Evolutionary conservation across 1,140 invertebrate species (phyloP).

Genomic region (Drosophila pectinifera): DNA sequence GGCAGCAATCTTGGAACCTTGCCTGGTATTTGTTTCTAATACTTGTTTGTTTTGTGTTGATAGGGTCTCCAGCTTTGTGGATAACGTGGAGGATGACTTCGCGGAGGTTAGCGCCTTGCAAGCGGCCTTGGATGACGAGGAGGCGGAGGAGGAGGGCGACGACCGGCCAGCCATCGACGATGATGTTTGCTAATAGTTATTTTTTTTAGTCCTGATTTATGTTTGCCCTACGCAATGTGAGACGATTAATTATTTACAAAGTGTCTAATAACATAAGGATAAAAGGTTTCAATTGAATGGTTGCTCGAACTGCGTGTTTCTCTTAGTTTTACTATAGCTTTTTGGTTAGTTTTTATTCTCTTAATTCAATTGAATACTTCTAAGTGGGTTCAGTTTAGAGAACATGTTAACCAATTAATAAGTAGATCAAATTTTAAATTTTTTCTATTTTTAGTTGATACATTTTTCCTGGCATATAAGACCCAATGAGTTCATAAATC

Average conservation of each 20-base stretch:
- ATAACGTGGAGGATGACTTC: conserved; percentile 73
- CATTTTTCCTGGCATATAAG: too few species aligned
- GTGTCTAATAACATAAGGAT: neutral
- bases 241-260: conserved; percentile 9
- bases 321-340: neutral
- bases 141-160: conserved; percentile 59
- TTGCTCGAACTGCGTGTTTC: neutral
- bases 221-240: conserved; percentile 4
- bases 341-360: too few species aligned
- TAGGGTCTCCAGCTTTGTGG: conserved; percentile 74
- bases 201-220: neutral
- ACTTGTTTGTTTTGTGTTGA: conserved; percentile 47
- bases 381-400: too few species aligned
- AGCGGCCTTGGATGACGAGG: conserved; percentile 66
- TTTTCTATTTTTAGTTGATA: too few species aligned
- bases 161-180: conserved; percentile 58
- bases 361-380: too few species aligned
- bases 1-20: conserved; percentile 25
- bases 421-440: too few species aligned
- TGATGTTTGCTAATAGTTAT: conserved; percentile 75
- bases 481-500: too few species aligned
- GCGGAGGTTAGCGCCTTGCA: conserved; percentile 59
- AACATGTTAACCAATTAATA: too few species aligned
- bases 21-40: conserved; percentile 28
- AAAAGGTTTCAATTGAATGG: conserved; percentile 32